These are phyloP conservation scores for Pterophyllum scalare DNA, from an alignment of 2,113 vertebrate species.

Conservation along the genomic window DNA sequence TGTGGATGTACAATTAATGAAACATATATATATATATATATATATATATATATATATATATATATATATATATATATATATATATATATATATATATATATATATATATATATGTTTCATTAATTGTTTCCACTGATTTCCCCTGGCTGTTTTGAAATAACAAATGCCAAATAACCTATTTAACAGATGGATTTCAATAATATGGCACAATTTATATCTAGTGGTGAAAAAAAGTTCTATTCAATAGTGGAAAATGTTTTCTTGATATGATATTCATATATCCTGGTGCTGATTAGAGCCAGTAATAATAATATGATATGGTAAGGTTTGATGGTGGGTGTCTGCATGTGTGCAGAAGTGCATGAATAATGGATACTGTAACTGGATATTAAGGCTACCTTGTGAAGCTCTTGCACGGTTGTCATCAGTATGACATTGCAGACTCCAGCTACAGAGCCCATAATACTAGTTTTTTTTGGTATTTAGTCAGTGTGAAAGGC, in stretches of 20 bases:
- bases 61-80: background rate
- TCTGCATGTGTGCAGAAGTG: constrained; percentile 36
- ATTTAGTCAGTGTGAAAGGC: constrained; percentile 30
- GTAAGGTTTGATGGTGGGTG: constrained; percentile 29
- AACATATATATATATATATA: background rate
- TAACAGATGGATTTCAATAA: constrained; percentile 17
- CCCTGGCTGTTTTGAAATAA: background rate
- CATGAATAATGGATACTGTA: constrained; percentile 62
- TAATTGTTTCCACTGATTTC: constrained; percentile 22
- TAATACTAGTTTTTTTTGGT: constrained; percentile 20
- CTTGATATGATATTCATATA: background rate
- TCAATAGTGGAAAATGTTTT: constrained; percentile 1
- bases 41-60: constrained; percentile 4
- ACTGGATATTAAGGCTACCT: constrained; percentile 48
- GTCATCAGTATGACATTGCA: constrained; percentile 15
- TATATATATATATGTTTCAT: background rate
- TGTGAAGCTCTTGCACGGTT: constrained; percentile 21
- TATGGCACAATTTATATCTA: constrained; percentile 45
- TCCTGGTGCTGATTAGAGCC: constrained; percentile 17
- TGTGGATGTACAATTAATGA: constrained; percentile 24
- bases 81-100: background rate
- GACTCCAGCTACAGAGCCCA: constrained; percentile 8
- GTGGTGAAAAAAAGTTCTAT: constrained; percentile 41
- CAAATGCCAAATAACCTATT: background rate
- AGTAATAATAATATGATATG: constrained; percentile 2